Evolutionary conservation across 2,797 vertebrate species (phyloP).

Genomic region (Cyclura pinguis): DNA sequence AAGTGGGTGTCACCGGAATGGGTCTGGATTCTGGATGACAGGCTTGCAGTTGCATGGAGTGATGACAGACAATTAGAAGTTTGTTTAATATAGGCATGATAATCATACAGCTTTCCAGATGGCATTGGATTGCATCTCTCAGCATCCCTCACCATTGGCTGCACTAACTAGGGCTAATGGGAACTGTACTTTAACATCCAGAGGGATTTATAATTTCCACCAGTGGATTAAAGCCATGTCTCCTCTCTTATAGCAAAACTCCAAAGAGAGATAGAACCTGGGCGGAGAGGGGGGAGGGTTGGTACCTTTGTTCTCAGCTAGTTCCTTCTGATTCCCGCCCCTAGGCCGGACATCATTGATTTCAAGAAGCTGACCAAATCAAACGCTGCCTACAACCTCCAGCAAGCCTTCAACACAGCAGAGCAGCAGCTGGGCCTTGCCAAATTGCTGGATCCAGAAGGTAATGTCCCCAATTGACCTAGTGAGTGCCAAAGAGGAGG

Average conservation of each 20-base stretch:
- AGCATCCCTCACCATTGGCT: too few species aligned
- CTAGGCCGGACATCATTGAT: constrained; percentile 92
- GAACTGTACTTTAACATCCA: too few species aligned
- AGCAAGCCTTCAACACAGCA: constrained; percentile 93
- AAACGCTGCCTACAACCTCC: constrained; percentile 94
- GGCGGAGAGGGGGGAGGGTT: too few species aligned
- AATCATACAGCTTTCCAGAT: too few species aligned
- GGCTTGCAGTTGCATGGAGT: too few species aligned
- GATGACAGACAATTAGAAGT: too few species aligned
- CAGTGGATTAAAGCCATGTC: neutral
- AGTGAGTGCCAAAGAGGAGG: accelerated
- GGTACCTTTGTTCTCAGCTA: neutral
- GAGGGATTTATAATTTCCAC: too few species aligned
- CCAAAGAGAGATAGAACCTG: neutral
- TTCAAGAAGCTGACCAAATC: constrained; percentile 94
- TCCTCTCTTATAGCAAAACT: too few species aligned
- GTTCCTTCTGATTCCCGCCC: neutral
- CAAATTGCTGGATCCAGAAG: constrained; percentile 95
- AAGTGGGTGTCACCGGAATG: neutral
- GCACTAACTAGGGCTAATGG: too few species aligned
- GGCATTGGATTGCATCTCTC: too few species aligned
- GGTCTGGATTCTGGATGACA: neutral
- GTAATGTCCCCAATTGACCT: constrained; percentile 72
- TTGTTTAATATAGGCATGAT: too few species aligned
- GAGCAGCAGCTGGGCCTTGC: constrained; percentile 94